Base-by-base conservation (phyloP, 2,797 vertebrate genomes). In the Periophthalmus magnuspinnatus region DNA sequence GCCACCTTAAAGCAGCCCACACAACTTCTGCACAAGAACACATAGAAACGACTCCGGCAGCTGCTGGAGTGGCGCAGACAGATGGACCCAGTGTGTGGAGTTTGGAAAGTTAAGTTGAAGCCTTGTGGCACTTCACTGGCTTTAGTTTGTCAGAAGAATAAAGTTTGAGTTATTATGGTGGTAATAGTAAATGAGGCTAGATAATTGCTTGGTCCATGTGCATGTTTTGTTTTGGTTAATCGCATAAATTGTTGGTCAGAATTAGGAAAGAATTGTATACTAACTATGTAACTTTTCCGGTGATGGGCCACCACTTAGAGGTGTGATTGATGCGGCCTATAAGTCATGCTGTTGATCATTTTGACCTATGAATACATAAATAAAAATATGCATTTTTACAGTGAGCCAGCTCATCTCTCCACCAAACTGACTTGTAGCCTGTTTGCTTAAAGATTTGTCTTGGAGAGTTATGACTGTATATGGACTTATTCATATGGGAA, bases 21-120 rank as follows among this genome's bases (percentile, higher is more conserved):
- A 78, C 66, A 86, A 84, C 80, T 85, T 86, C 78, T 82, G 83
- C 67, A 74, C 69, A 19, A 41, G 22, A n/a, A 61, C 24, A 52
- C 65, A 58, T 21, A 41, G 54, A 70, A 41, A 45, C 41, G 64
- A 13, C 71, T 66, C 36, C 70, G 68, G 69, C 57, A 67, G 41
- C 34, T 69, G 75, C 55, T 72, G 56, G 62, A 66, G 22, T 52
- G 38, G 61, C 61, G n/a, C 36, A 45, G n/a, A 65, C 55, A 56
- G 55, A 24, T 64, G 45, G 36, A 59, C 56, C 65, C 36, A 24
- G 62, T 57, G 47, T 55, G 55, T 54, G 11, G 10, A 54, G 48
- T 1, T 56, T 50, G 19, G 22, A 52, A 65, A 65, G 24, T 65
- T 65, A 50, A 65, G 45, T 65, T 50, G 45, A 65, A 50, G 45